phyloP scores from a whole-genome alignment of 1,140 invertebrate genomes.

The Drosophila eugracilis region DNA sequence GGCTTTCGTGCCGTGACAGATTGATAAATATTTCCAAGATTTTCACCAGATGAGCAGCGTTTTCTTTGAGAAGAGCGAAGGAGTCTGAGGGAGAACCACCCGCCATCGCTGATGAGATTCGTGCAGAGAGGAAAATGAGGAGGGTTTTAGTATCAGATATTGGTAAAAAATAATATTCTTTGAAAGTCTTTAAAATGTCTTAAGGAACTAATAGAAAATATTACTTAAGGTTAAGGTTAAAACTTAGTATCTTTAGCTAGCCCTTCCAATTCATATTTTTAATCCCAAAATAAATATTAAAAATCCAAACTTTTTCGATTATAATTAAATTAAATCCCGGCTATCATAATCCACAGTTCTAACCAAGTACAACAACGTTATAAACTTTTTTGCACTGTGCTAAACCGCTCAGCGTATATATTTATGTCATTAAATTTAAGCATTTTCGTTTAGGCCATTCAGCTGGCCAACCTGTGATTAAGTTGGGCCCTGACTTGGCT shows the following conservation, averaged over 20 bases:
- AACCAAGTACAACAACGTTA: conserved; percentile 8
- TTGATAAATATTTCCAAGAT: conserved; percentile 65
- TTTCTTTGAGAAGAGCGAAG: conserved; percentile 7
- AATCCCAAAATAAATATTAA: too few relatives aligned
- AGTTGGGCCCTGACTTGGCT: conserved; percentile 52
- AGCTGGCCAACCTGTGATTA: conserved; percentile 82
- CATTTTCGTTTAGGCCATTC: conserved; percentile 85
- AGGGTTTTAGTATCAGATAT: not conserved
- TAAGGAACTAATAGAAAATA: too few relatives aligned
- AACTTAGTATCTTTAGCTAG: too few relatives aligned
- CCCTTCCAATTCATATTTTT: too few relatives aligned
- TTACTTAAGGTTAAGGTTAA: too few relatives aligned
- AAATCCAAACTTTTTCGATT: conserved; percentile 11
- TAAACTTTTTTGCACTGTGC: conserved; percentile 42
- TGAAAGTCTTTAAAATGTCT: too few relatives aligned
- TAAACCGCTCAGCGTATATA: conserved; percentile 51
- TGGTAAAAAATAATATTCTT: too few relatives aligned
- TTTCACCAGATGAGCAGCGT: conserved; percentile 21
- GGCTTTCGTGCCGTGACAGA: conserved; percentile 59
- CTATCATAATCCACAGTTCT: conserved; percentile 4
- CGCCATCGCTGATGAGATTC: conserved; percentile 39
- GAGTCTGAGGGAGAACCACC: conserved; percentile 42
- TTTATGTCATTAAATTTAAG: conserved; percentile 85
- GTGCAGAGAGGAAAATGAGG: conserved; percentile 17
- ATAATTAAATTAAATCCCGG: conserved; percentile 12